phyloP scores from a whole-genome alignment of 2,888 invertebrate species.

The Proisotoma minuta region DNA sequence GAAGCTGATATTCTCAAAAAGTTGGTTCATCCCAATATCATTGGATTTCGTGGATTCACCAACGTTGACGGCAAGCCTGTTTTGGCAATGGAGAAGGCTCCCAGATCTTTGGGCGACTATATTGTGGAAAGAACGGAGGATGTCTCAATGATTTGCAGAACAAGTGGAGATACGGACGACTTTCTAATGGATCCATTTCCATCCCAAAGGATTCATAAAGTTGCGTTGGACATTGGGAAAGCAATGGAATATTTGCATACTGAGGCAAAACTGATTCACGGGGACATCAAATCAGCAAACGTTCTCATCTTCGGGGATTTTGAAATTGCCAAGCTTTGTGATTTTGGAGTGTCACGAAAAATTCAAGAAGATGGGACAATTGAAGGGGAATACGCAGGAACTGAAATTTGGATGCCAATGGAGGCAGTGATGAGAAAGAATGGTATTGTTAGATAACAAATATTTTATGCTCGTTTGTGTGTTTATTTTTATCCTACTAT shows the following conservation, averaged over 20 bases:
- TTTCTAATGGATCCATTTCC: conserved; percentile 57
- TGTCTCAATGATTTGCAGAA: background rate
- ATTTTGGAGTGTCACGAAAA: conserved; percentile 75
- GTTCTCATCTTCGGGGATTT: conserved; percentile 68
- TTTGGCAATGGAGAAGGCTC: conserved; percentile 74
- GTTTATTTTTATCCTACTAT: background rate
- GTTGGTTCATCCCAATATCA: conserved; percentile 73
- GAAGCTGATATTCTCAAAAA: conserved; percentile 68
- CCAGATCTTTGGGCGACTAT: conserved; percentile 65
- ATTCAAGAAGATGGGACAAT: conserved; percentile 62
- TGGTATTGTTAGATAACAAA: conserved; percentile 4
- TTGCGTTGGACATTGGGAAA: conserved; percentile 63
- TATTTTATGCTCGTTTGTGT: background rate
- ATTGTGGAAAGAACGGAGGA: conserved; percentile 59
- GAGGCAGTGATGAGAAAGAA: conserved; percentile 58
- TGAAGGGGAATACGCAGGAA: conserved; percentile 65
- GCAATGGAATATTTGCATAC: conserved; percentile 74
- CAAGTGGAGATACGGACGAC: conserved; percentile 1
- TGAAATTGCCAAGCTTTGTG: conserved; percentile 70
- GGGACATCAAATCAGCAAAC: conserved; percentile 80
- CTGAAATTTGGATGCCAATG: conserved; percentile 72
- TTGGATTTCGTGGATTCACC: conserved; percentile 64
- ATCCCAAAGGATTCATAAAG: conserved; percentile 62
- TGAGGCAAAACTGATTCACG: conserved; percentile 66
- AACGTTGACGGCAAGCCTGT: conserved; percentile 53